Conservation (phyloP, 2,113 vertebrate genomes). For the Vulpes lagopus region DNA sequence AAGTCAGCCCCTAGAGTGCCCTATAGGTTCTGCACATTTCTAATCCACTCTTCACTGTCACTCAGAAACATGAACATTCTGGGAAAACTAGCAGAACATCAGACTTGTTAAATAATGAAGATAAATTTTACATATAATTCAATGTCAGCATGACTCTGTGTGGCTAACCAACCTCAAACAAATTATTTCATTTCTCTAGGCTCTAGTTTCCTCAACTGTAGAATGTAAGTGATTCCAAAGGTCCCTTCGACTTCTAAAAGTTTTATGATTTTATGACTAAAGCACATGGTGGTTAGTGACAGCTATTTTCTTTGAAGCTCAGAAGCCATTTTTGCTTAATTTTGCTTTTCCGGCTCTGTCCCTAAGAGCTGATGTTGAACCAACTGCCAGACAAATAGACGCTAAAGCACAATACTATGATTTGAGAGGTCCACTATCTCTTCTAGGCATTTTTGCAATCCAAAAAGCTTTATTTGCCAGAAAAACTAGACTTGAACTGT, state of each 20-base stretch:
- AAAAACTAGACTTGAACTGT: background rate
- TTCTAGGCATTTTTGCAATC: background rate
- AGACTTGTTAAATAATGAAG: conserved; percentile 12
- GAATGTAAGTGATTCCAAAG: background rate
- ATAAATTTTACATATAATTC: conserved; percentile 23
- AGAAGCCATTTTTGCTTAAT: conserved; percentile 32
- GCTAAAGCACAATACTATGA: background rate
- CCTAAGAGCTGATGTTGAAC: background rate
- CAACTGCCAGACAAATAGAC: background rate
- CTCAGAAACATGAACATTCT: background rate
- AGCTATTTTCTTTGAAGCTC: conserved; percentile 33
- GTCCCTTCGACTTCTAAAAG: background rate
- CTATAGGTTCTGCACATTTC: background rate
- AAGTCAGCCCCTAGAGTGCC: background rate
- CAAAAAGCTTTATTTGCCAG: background rate
- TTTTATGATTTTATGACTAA: conserved; percentile 18
- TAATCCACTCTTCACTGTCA: background rate
- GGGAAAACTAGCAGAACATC: background rate
- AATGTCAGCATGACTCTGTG: background rate
- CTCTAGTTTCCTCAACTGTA: background rate
- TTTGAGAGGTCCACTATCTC: background rate
- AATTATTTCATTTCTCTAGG: background rate
- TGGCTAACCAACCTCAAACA: background rate
- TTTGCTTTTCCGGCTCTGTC: background rate
- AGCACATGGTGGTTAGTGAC: background rate